Evolutionary conservation across 2,888 invertebrate species (phyloP).

Genomic region (Tetragonisca angustula): DNA sequence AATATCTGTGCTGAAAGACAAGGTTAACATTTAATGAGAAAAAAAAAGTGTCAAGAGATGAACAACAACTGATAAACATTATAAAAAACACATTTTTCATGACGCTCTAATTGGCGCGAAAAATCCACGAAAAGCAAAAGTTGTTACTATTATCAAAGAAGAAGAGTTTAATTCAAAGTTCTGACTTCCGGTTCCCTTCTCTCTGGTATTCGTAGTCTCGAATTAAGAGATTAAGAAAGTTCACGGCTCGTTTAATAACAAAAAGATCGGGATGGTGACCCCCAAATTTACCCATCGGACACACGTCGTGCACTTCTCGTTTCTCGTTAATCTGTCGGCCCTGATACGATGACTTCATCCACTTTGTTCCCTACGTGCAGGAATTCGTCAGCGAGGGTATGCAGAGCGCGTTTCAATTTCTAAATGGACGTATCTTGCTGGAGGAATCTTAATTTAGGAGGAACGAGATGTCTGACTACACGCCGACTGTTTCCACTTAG

Average conservation of each 20-base stretch:
- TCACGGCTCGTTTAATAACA: neutral
- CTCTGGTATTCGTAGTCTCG: neutral
- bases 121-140: constrained; percentile 17
- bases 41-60: no score
- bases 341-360: neutral
- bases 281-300: no score
- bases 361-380: no score
- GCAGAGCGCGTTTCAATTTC: neutral
- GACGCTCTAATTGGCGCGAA: constrained; percentile 40
- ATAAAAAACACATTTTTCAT: neutral
- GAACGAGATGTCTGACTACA: neutral
- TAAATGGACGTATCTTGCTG: neutral
- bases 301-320: neutral
- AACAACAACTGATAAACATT: neutral
- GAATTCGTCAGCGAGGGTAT: no score
- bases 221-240: constrained; percentile 13
- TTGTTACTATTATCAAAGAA: constrained; percentile 31
- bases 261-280: neutral
- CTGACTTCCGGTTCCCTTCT: constrained; percentile 8
- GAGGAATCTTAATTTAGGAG: neutral
- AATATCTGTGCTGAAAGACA: no score
- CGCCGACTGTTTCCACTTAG: neutral
- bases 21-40: no score
- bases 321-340: neutral
- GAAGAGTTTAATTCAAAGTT: constrained; percentile 3